Base-by-base conservation (phyloP, 2,113 vertebrate genomes). In the Lipophrys pholis region DNA sequence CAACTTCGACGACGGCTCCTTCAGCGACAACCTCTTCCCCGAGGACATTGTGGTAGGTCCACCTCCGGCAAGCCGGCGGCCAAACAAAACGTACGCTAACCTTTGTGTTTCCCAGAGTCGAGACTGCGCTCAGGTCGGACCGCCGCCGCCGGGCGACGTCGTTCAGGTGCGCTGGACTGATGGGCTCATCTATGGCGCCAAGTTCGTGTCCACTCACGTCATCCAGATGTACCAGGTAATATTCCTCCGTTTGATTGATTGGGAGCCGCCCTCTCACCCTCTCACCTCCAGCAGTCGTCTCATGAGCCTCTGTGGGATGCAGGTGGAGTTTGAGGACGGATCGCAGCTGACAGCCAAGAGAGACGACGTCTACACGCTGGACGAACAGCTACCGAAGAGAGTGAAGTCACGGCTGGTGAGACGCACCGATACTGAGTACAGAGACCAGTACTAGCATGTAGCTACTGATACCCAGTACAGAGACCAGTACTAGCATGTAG, bases 321-420 rank as follows among this genome's bases (percentile, higher is more conserved):
- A 99, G 98, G 97, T 99, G 90, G 98, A 99, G 76, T 99, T 99
- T 89, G 98, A 99, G 90, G 98, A 99, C 50, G 97, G 96, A 14
- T 99, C 98, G 0, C 98, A 99, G 80, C 91, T 99, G 61, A 96
- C 97, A 52, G 94, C 96, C 80, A 99, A 99, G 85, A 94, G 98
- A 89, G 97, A 99, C 36, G 98, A 99, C 2, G 96, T 99, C 16
- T 99, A 99, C 88, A 94, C 96, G 11, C 90, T 99, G 76, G 96
- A 99, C 6, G 98, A 99, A 81, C 97, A 99, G 83, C 95, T 99
- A 70, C 98, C 98, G 38, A 99, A 99, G 85, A 96, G 97, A 90
- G 98, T 99, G 85, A 98, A 97, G 73, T 95, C 97, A 66, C 94
- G 98, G 80, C 92, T 99, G 95, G 98, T 98, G 83, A 84, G 95